Evolutionary conservation across 1,140 invertebrate genomes (phyloP).

Genomic region (Periplaneta americana): DNA sequence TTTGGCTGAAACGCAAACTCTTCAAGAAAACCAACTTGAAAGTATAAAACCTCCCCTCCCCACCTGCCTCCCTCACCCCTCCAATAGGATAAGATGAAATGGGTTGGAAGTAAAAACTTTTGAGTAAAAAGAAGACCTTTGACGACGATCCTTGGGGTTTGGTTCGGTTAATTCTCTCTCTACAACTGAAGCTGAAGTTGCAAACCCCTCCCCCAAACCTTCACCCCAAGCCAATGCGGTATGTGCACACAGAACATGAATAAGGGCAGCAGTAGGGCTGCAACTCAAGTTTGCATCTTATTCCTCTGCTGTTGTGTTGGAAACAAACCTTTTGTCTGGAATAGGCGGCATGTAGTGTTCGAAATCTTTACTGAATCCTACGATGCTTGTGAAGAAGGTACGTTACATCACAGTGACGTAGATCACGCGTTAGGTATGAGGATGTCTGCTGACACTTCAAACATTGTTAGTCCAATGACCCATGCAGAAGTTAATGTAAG

Average conservation of each 20-base stretch:
- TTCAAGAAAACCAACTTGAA: not conserved
- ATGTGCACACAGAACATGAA: not conserved
- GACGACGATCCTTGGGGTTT: not conserved
- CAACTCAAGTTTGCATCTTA: no score
- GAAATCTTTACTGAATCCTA: no score
- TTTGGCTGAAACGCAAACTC: not conserved
- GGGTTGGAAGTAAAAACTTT: not conserved
- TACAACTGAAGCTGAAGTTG: not conserved
- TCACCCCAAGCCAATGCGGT: not conserved
- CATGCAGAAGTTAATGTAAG: no score
- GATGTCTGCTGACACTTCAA: no score
- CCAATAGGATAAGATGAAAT: not conserved
- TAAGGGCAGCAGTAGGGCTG: not conserved
- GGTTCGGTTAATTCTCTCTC: not conserved
- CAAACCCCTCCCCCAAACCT: not conserved
- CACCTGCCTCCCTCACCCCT: no score
- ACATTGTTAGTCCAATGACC: no score
- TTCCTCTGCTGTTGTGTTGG: no score
- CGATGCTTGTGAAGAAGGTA: no score
- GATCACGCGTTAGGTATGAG: no score
- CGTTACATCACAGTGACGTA: no score
- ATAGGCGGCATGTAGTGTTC: no score
- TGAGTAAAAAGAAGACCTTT: not conserved
- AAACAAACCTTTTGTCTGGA: no score
- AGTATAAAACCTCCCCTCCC: not conserved